These are phyloP conservation scores for Gallirallus australis DNA, from an alignment of 2,797 vertebrate genomes.

Conservation along the genomic window DNA sequence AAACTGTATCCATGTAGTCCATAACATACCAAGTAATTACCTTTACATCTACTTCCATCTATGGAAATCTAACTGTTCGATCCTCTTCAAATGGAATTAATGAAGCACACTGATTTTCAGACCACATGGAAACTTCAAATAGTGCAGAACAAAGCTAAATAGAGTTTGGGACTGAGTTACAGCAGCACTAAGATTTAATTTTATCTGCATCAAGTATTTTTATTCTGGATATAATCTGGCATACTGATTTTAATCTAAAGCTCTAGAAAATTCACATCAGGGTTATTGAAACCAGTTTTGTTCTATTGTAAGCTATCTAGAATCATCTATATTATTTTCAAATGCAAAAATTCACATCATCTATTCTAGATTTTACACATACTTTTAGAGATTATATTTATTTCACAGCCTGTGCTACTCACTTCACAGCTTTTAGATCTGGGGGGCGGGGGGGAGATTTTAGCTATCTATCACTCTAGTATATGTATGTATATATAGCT, in stretches of 20 bases:
- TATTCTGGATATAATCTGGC: background rate
- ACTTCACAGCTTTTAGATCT: background rate
- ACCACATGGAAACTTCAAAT: slow-evolving; percentile 27
- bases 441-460: background rate
- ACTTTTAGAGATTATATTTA: background rate
- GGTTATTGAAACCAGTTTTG: background rate
- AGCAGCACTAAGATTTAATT: background rate
- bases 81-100: slow-evolving; percentile 34
- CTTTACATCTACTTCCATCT: background rate
- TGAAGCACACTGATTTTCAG: slow-evolving; percentile 31
- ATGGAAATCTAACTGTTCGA: background rate
- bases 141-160: slow-evolving; percentile 28
- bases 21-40: background rate
- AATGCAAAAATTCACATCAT: background rate
- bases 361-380: background rate
- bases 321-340: background rate
- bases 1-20: background rate
- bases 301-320: background rate
- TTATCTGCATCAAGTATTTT: slow-evolving; percentile 22
- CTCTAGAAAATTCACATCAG: background rate
- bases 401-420: background rate
- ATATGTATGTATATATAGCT: background rate
- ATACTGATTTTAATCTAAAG: slow-evolving; percentile 15
- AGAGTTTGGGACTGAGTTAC: background rate
- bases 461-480: background rate